Evolutionary conservation across 2,113 vertebrate genomes (phyloP).

Genomic region (Catharus minimus): DNA sequence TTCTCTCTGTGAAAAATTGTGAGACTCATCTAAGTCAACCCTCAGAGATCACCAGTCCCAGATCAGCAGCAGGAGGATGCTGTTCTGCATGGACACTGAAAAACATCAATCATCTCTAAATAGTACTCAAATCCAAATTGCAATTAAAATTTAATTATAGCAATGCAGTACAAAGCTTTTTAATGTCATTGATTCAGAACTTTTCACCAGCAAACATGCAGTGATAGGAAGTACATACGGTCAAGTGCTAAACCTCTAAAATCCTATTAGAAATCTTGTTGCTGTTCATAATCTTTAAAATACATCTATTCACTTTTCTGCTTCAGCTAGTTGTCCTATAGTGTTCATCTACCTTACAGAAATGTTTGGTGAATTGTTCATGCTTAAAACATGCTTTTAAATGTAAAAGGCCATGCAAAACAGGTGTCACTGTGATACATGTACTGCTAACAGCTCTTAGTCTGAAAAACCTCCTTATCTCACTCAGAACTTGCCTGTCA

Average conservation of each 20-base stretch:
- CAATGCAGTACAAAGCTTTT: neutral
- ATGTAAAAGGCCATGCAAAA: neutral
- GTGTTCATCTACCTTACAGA: neutral
- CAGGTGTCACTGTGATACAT: neutral
- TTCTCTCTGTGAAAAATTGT: neutral
- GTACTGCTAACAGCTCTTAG: neutral
- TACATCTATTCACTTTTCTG: neutral
- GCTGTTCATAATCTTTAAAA: neutral
- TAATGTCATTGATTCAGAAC: neutral
- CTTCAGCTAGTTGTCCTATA: neutral
- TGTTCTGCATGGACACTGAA: neutral
- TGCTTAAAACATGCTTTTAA: neutral
- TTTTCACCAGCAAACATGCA: neutral
- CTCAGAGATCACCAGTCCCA: neutral
- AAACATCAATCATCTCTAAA: neutral
- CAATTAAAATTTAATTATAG: neutral
- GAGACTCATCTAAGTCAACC: neutral
- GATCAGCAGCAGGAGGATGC: neutral
- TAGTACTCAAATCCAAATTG: neutral
- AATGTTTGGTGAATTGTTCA: neutral
- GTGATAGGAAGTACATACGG: neutral
- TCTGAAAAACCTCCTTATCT: neutral
- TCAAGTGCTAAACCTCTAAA: neutral
- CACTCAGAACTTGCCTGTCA: neutral
- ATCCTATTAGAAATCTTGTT: neutral